Conservation (phyloP, 2,888 invertebrate genomes). For the Rosalia funebris region DNA sequence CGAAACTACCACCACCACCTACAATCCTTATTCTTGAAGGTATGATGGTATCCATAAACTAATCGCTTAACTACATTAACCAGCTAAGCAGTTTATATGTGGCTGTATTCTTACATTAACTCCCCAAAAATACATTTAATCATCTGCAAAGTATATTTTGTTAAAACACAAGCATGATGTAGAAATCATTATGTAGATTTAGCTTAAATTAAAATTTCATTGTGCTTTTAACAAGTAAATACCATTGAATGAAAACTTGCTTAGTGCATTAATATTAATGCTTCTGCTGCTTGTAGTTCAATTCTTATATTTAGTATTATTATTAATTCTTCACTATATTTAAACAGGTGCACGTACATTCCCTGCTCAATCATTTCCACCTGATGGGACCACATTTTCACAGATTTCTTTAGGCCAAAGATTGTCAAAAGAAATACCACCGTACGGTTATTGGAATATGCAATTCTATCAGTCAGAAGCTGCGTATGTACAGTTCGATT, state of each 20-base stretch:
- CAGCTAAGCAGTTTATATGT: constrained; percentile 34
- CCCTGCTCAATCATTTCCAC: constrained; percentile 90
- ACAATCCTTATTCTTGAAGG: constrained; percentile 88
- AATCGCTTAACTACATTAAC: constrained; percentile 40
- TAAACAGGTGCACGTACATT: constrained; percentile 83
- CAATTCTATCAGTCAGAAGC: constrained; percentile 96
- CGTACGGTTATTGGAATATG: constrained; percentile 97
- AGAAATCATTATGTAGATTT: background rate
- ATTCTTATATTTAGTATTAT: background rate
- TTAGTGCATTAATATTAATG: background rate
- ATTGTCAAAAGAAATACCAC: constrained; percentile 87
- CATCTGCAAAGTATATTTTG: background rate
- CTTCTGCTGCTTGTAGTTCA: constrained; percentile 7
- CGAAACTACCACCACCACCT: constrained; percentile 72
- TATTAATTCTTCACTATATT: constrained; percentile 2
- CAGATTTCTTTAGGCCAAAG: constrained; percentile 90
- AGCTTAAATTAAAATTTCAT: background rate
- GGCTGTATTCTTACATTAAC: constrained; percentile 13
- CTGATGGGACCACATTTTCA: constrained; percentile 91
- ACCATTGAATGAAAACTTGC: background rate
- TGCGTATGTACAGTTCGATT: constrained; percentile 93
- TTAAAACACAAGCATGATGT: constrained; percentile 5
- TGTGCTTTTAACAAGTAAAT: background rate
- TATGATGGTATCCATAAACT: constrained; percentile 57
- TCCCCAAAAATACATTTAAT: constrained; percentile 7